Base-by-base conservation (phyloP, 2,888 invertebrate genomes). In the Hydraecia micacea region DNA sequence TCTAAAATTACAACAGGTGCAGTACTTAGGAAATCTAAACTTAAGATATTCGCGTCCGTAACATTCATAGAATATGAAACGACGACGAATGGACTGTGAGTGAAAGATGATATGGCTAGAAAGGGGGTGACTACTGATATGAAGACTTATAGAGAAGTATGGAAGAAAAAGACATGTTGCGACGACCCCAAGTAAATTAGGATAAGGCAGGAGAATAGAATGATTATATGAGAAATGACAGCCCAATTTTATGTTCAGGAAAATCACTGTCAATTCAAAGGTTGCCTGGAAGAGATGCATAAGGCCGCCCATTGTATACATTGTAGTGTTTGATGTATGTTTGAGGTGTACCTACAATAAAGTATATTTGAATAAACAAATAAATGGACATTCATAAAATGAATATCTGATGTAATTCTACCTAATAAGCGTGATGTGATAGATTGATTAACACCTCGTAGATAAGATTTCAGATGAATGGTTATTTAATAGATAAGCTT, bases 401-500 rank as follows among this genome's bases (percentile, higher is more conserved):
- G 11, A 25, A 55, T 25, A 55, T 55, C 25, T 55, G 25, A n/a
- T 11, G 4, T 73, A 46, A 52, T 13, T 55, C 62, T 63, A 46
- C 36, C 9, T 15, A 36, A 58, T 25, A 60, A 60, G 2, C 55
- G 39, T 77, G 32, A 66, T 68, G 36, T 75, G 55, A 87, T 82
- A 36, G 42, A 69, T 77, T 72, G n/a, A 75, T 70, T 60, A 73
- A 81, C 68, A 83, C 79, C 75, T 78, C 13, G 15, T 66, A 65
- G 75, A 80, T 83, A 86, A 77, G 52, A 28, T 55, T 74, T n/a
- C 13, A 65, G 68, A 77, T 77, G 49, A 66, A 73, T 73, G 39
- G 63, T 21, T 81, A 79, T 85, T 76, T 78, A 69, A 11, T 69
- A 86, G 78, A 83, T 86, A 79, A 73, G 73, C 78, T 67, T 77